Evolutionary conservation across 2,888 invertebrate genomes (phyloP).

Genomic region (Isotomurus palustris): DNA sequence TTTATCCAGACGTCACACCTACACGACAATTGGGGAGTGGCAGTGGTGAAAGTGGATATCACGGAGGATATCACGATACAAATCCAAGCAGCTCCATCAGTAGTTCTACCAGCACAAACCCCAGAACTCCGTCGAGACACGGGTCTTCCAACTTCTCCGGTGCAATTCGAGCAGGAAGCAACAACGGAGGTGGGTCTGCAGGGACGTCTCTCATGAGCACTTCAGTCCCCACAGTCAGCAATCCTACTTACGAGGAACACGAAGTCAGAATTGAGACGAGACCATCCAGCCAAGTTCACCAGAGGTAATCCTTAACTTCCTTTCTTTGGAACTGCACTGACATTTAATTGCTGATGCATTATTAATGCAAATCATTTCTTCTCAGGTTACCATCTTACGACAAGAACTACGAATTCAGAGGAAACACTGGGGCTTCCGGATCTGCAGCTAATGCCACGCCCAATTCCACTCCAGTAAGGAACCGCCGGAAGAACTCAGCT

Average conservation of each 20-base stretch:
- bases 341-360: not conserved
- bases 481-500: conserved; percentile 44
- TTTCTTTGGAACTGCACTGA: not conserved
- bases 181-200: conserved; percentile 57
- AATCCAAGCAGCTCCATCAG: conserved; percentile 56
- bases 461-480: conserved; percentile 42
- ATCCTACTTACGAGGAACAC: conserved; percentile 56
- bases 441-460: conserved; percentile 30
- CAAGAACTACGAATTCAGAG: conserved; percentile 36
- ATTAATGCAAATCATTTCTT: conserved; percentile 1
- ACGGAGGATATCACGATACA: conserved; percentile 34
- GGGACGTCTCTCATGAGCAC: conserved; percentile 58
- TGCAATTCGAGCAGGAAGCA: conserved; percentile 73
- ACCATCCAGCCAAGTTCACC: conserved; percentile 51
- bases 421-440: no score
- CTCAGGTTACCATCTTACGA: conserved; percentile 34
- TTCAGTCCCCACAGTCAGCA: no score
- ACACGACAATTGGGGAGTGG: conserved; percentile 29
- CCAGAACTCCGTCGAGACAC: conserved; percentile 49
- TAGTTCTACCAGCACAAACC: conserved; percentile 50
- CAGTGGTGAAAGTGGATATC: conserved; percentile 40
- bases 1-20: conserved; percentile 22
- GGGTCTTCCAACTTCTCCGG: not conserved
- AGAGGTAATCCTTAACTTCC: conserved; percentile 39
- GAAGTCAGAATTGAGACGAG: conserved; percentile 52